phyloP scores from a whole-genome alignment of 2,113 vertebrate genomes.

The Ailuropoda melanoleuca region DNA sequence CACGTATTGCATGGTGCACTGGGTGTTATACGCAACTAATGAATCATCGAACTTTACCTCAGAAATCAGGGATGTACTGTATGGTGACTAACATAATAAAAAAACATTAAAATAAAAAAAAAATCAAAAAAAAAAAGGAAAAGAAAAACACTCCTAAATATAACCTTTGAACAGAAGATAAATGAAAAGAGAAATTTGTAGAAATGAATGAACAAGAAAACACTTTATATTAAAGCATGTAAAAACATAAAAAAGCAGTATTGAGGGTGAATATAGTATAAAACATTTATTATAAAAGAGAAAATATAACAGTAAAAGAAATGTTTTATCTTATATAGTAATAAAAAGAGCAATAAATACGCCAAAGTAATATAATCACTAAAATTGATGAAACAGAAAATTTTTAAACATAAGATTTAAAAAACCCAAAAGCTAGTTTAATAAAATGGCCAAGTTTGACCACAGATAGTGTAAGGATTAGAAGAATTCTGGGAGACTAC shows the following conservation, averaged over 20 bases:
- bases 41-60: no score
- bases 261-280: background rate
- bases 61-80: no score
- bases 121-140: no score
- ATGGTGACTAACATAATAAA: no score
- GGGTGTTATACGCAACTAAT: no score
- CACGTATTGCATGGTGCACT: no score
- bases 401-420: background rate
- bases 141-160: background rate
- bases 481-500: background rate
- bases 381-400: background rate
- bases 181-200: background rate
- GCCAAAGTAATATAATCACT: background rate
- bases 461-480: background rate
- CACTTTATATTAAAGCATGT: background rate
- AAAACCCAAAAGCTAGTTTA: background rate
- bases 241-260: background rate
- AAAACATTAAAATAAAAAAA: no score
- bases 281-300: background rate
- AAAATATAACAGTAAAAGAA: constrained; percentile 18
- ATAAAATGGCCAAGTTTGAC: background rate
- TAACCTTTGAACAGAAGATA: background rate
- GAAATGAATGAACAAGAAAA: background rate
- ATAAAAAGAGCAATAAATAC: background rate
- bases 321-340: background rate